Evolutionary conservation across 2,113 vertebrate species (phyloP).

Genomic region (Peromyscus polionotus): DNA sequence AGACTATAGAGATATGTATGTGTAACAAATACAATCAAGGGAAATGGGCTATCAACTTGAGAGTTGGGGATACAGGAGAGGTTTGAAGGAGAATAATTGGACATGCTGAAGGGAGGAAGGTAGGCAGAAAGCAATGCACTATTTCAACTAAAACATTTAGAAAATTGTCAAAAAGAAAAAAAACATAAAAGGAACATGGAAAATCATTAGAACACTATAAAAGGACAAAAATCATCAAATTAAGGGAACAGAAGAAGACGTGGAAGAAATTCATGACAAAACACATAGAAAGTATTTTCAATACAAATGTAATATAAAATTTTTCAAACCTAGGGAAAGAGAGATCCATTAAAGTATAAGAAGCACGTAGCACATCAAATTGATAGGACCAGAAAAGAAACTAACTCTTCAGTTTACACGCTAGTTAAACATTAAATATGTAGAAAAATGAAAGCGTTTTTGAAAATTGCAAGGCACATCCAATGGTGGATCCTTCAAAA

Average conservation of each 20-base stretch:
- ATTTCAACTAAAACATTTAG: neutral
- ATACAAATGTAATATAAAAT: neutral
- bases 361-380: neutral
- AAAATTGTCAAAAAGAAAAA: neutral
- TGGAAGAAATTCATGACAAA: neutral
- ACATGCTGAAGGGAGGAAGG: neutral
- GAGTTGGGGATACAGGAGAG: neutral
- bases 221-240: neutral
- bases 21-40: neutral
- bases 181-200: neutral
- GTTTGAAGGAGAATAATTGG: neutral
- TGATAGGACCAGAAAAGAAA: neutral
- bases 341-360: neutral
- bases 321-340: neutral
- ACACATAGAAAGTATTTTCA: neutral
- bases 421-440: neutral
- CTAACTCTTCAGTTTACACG: neutral
- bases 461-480: neutral
- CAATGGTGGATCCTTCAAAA: neutral
- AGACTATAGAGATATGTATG: neutral
- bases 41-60: neutral
- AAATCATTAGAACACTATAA: neutral
- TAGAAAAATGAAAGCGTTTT: neutral
- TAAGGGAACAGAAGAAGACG: neutral
- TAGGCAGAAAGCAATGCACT: neutral